Evolutionary conservation across 1,140 invertebrate genomes (phyloP).

Genomic region (Oscheius sp.): DNA sequence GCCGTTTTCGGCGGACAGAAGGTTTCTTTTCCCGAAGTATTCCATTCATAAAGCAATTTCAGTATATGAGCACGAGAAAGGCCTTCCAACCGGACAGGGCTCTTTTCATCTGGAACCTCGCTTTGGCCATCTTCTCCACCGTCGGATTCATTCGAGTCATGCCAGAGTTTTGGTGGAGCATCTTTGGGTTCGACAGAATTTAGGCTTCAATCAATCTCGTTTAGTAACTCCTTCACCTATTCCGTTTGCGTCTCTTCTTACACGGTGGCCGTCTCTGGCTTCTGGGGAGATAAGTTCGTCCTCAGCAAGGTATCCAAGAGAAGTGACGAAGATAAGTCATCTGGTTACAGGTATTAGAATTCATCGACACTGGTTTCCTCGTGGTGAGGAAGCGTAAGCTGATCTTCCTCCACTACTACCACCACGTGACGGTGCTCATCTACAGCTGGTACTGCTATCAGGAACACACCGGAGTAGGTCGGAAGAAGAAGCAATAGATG

Average conservation of each 20-base stretch:
- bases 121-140: background rate
- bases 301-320: background rate
- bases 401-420: background rate
- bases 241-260: background rate
- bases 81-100: background rate
- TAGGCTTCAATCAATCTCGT: background rate
- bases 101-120: background rate
- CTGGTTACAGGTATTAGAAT: background rate
- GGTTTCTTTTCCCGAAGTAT: background rate
- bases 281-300: background rate
- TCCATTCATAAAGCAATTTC: background rate
- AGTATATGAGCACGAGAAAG: background rate
- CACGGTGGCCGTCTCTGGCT: background rate
- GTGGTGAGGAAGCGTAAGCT: background rate
- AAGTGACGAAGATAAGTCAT: background rate
- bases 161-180: background rate
- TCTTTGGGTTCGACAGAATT: background rate
- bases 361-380: background rate
- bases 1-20: background rate
- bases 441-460: background rate
- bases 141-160: slow-evolving; percentile 6
- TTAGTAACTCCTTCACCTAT: background rate
- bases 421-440: background rate
- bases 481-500: no score
- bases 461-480: background rate